Evolutionary conservation across 2,113 vertebrate genomes (phyloP).

Genomic region (Hippocampus comes): DNA sequence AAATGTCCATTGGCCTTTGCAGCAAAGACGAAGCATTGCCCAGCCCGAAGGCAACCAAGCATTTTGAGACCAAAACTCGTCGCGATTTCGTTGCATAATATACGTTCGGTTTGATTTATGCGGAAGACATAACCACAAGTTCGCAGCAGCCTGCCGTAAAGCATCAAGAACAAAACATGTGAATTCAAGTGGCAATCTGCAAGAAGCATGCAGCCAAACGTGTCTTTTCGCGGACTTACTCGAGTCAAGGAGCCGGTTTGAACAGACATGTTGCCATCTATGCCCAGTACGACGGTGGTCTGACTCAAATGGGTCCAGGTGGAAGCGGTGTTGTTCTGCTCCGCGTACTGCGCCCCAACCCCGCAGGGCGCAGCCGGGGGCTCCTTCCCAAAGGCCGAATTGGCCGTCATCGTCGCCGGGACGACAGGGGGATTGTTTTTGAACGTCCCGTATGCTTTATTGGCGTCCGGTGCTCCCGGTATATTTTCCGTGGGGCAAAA

Average conservation of each 20-base stretch:
- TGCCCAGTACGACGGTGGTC: conserved; percentile 91
- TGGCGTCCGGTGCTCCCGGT: conserved; percentile 74
- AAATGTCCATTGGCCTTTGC: not conserved
- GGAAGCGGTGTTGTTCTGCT: conserved; percentile 81
- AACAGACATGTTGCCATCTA: conserved; percentile 91
- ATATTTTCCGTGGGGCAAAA: conserved; percentile 72
- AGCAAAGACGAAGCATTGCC: not conserved
- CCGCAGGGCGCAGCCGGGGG: conserved; percentile 74
- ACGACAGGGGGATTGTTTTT: conserved; percentile 68
- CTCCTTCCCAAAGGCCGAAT: conserved; percentile 72
- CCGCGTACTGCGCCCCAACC: conserved; percentile 77
- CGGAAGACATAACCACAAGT: not conserved
- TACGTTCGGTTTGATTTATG: too few relatives aligned
- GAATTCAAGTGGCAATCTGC: not conserved
- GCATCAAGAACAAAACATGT: not conserved
- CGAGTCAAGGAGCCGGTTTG: conserved; percentile 76
- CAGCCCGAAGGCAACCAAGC: not conserved
- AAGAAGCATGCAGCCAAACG: not conserved
- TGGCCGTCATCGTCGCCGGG: conserved; percentile 62
- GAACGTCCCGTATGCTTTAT: conserved; percentile 83
- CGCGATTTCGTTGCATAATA: too few relatives aligned
- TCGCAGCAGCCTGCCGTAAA: not conserved
- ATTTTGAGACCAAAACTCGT: too few relatives aligned
- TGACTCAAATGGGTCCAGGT: conserved; percentile 90
- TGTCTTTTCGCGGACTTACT: conserved; percentile 76